These are phyloP conservation scores for Corythaeola cristata DNA, from an alignment of 2,113 vertebrate species.

Conservation along the genomic window DNA sequence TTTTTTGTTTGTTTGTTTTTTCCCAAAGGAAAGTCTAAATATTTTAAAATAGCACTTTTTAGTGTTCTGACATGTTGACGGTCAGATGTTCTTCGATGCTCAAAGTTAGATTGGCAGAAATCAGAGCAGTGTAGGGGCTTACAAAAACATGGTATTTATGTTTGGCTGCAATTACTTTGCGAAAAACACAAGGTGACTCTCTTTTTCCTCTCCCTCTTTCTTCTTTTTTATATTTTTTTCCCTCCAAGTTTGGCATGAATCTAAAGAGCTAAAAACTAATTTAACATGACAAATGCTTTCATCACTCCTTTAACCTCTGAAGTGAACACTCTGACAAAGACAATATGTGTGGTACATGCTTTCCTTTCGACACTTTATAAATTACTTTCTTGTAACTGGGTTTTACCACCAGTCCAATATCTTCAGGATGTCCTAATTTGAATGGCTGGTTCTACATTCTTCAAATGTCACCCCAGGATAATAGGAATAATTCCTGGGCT, in stretches of 20 bases:
- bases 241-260: constrained; percentile 64
- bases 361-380: constrained; percentile 45
- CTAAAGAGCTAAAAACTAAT: constrained; percentile 70
- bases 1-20: constrained; percentile 29
- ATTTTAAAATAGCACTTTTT: constrained; percentile 74
- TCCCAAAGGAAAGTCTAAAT: constrained; percentile 53
- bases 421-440: constrained; percentile 17
- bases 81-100: constrained; percentile 71
- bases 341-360: background rate
- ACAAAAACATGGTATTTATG: constrained; percentile 66
- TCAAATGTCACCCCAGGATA: background rate
- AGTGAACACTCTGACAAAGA: constrained; percentile 39
- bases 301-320: constrained; percentile 29
- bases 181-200: constrained; percentile 75
- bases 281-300: constrained; percentile 71
- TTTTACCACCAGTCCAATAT: background rate
- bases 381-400: background rate
- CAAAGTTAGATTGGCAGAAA: constrained; percentile 72
- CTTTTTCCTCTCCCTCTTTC: background rate
- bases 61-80: constrained; percentile 72
- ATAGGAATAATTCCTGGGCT: background rate
- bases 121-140: constrained; percentile 49
- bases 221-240: constrained; percentile 13
- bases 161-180: constrained; percentile 69
- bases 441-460: background rate